Evolutionary conservation across 2,113 vertebrate species (phyloP), one percentile per base, ranked within the genome.

Genomic region (Ciconia stormi): DNA sequence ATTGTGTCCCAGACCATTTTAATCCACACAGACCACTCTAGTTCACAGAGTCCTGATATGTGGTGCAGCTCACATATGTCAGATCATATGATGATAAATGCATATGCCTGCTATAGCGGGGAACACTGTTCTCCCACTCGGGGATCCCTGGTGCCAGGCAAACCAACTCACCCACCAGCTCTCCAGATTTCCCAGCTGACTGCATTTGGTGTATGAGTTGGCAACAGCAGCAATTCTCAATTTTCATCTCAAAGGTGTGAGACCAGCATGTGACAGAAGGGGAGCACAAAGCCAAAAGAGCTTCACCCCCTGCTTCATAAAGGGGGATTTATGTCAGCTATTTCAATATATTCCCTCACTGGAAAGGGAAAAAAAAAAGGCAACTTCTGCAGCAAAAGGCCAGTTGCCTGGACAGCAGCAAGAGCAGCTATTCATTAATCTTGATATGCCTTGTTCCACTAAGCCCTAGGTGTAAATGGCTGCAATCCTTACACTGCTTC

Each of bases 361-460:
- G 21, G 12, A 59, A 79, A 90, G 3, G 3, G 6, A 13, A 6
- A 40, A 16, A 1, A 12, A n/a, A 16, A 29, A 14, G 1, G 1
- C 42, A 82, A 52, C 13, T 83, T 59, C 14, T 88, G 42, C 70
- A 88, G 53, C 44, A 80, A 52, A 87, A 78, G 27, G 21, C 26
- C 22, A 56, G 26, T 14, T 80, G 9, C 11, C 30, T 73, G 71
- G 34, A 46, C 20, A 71, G 72, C 32, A 92, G 63, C 42, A 74
- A 50, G 42, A 87, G 11, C 22, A 87, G 80, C 32, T 30, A 34
- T 32, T 67, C 65, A 34, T 49, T 61, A 53, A 84, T 52, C 36
- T 46, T 25, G 34, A 10, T 44, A 32, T 7, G 7, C 50, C 49
- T 55, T 22, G 32, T 69, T 50, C 80, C 53, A 65, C 47, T 53